These are phyloP conservation scores for Piliocolobus tephrosceles DNA, from an alignment of 2,113 vertebrate species.

Conservation along the genomic window DNA sequence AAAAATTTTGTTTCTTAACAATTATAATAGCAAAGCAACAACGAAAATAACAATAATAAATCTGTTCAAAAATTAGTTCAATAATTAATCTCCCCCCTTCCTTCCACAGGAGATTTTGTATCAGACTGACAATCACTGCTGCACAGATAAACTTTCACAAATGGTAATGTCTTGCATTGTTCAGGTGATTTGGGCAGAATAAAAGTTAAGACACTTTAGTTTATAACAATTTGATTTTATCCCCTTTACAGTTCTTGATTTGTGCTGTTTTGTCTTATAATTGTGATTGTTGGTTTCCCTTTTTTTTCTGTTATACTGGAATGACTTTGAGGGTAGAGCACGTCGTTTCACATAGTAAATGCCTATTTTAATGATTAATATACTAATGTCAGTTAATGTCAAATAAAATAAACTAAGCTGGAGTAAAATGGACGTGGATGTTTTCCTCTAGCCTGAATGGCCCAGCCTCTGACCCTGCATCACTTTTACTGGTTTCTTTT, in stretches of 20 bases:
- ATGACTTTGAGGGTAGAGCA: background rate
- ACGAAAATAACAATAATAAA: background rate
- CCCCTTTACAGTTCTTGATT: background rate
- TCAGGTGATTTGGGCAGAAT: background rate
- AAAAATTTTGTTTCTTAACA: background rate
- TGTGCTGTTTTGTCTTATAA: background rate
- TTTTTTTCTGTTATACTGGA: background rate
- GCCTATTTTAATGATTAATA: background rate
- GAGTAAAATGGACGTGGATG: background rate
- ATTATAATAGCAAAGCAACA: background rate
- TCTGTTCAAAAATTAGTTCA: background rate
- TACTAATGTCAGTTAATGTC: background rate
- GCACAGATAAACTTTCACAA: background rate
- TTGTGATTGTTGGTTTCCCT: background rate
- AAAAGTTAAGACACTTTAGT: background rate
- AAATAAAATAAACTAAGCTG: background rate
- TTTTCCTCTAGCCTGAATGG: background rate
- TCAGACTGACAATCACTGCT: background rate
- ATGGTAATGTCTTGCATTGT: background rate
- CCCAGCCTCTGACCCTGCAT: background rate
- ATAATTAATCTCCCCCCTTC: background rate
- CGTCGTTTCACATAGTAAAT: background rate
- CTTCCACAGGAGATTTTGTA: background rate
- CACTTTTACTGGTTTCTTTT: background rate
- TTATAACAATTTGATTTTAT: background rate